Conservation (phyloP, 2,797 vertebrate genomes). For the Sciurus carolinensis region DNA sequence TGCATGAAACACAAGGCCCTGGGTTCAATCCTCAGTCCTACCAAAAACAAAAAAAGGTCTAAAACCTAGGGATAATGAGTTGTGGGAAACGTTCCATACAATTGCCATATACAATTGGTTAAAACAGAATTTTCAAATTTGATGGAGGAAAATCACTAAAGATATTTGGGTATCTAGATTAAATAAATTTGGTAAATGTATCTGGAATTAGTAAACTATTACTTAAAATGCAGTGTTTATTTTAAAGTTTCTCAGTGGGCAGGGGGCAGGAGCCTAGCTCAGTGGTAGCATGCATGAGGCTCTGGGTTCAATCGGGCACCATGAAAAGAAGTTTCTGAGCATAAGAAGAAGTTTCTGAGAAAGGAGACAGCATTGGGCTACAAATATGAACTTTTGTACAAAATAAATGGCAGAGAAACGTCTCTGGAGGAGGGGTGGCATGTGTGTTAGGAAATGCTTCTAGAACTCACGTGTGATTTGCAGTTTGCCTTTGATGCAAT, state of each 20-base stretch:
- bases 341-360: not conserved
- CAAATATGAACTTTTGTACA: conserved; percentile 15
- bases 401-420: conserved; percentile 54
- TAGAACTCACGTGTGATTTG: conserved; percentile 6
- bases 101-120: not conserved
- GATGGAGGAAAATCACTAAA: not conserved
- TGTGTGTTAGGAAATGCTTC: conserved; percentile 58
- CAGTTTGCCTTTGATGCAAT: conserved; percentile 44
- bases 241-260: not conserved
- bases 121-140: conserved; percentile 1
- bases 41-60: not conserved
- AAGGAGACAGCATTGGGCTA: not conserved
- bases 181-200: not conserved
- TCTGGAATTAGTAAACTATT: not conserved
- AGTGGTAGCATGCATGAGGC: not conserved
- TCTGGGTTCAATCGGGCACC: not conserved
- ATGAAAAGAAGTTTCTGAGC: not conserved
- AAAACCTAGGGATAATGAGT: not conserved
- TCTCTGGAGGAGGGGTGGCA: not conserved
- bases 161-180: not conserved
- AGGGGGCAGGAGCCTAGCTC: too few species aligned
- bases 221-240: conserved; percentile 4
- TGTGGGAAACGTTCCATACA: not conserved
- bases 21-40: not conserved
- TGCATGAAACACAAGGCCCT: not conserved